Base-by-base conservation (phyloP, 2,888 invertebrate species). In the Chaitophorus viminalis region DNA sequence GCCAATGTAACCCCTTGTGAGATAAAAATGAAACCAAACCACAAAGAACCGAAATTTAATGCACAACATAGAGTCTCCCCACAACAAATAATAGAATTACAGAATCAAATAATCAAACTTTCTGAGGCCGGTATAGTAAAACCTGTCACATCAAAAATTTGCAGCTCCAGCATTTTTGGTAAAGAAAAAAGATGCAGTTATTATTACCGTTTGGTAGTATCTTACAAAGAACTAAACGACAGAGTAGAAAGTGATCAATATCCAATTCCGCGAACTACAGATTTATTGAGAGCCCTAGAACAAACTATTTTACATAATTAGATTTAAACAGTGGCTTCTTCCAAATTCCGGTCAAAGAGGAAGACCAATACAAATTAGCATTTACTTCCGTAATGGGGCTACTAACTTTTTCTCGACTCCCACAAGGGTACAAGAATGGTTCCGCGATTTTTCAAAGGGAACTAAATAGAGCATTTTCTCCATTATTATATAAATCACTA, bases 261-360 rank as follows among this genome's bases (percentile, higher is more conserved):
- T n/a, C n/a, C n/a, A n/a, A n/a, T n/a, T n/a, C n/a, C n/a, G 4
- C 31, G 70, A 18, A 72, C 18, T 0, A 72, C 70, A 31, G 70
- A 72, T 72, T 18, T 72, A 72, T 72, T 72, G 33, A 72, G 70
- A 72, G 33, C 70, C 1, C 18, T 72, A 31, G 70, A 72, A 72
- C n/a, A n/a, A n/a, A n/a, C n/a, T n/a, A n/a, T n/a, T 89, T 88
- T 36, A 77, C 33, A 21, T 31, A n/a, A 21, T 39, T 89, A 17
- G 89, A 89, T 33, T n/a, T 85, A 9, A 82, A 84, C 31, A 74
- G 81, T 5, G 89, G 85, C 21, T 89, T 89, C 36, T 88, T 85
- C n/a, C 84, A 88, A 88, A 75, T 84, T 21, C 82, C 85, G 1
- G 52, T 89, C 8, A 70, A 25, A 21, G 46, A 68, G 29, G 29